Percentiles rank a stretch among this genome's conserved stretches.
Conservation (phyloP, 2,113 vertebrate genomes). For the Brachirus orientalis region DNA sequence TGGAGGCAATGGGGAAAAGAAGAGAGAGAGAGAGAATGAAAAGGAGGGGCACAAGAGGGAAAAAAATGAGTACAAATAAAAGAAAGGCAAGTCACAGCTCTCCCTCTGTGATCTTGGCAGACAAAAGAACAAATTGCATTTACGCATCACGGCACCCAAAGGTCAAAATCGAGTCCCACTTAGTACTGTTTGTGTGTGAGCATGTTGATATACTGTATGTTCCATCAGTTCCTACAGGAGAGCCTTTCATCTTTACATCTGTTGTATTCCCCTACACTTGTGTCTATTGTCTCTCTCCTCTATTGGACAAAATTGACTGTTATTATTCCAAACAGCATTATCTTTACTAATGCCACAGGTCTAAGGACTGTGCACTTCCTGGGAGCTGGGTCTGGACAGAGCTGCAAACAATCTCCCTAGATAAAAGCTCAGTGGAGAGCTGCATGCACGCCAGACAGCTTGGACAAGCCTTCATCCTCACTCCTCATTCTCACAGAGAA, state of each 20-base stretch:
- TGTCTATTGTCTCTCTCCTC: constrained; percentile 67
- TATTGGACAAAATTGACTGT: constrained; percentile 74
- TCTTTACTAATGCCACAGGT: constrained; percentile 80
- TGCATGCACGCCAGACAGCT: constrained; percentile 55
- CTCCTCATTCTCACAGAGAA: constrained; percentile 61
- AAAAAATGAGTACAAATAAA: constrained; percentile 41
- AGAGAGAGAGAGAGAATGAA: constrained; percentile 57
- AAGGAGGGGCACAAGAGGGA: constrained; percentile 27
- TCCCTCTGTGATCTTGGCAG: constrained; percentile 75
- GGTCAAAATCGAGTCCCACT: constrained; percentile 64
- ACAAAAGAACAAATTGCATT: constrained; percentile 80
- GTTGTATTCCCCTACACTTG: constrained; percentile 69
- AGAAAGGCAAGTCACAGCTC: constrained; percentile 66
- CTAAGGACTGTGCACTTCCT: constrained; percentile 65
- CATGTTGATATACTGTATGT: constrained; percentile 51
- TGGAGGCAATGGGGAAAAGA: constrained; percentile 47
- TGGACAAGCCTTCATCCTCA: constrained; percentile 70
- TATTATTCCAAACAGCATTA: constrained; percentile 84
- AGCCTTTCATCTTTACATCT: constrained; percentile 83
- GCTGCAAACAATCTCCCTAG: constrained; percentile 73
- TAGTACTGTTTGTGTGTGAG: constrained; percentile 56
- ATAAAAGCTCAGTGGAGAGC: constrained; percentile 80
- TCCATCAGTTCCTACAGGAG: constrained; percentile 64
- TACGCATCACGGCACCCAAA: constrained; percentile 54
- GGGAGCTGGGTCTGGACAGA: constrained; percentile 57